phyloP scores from a whole-genome alignment of 2,113 vertebrate genomes.

The Corythornis cristatus region DNA sequence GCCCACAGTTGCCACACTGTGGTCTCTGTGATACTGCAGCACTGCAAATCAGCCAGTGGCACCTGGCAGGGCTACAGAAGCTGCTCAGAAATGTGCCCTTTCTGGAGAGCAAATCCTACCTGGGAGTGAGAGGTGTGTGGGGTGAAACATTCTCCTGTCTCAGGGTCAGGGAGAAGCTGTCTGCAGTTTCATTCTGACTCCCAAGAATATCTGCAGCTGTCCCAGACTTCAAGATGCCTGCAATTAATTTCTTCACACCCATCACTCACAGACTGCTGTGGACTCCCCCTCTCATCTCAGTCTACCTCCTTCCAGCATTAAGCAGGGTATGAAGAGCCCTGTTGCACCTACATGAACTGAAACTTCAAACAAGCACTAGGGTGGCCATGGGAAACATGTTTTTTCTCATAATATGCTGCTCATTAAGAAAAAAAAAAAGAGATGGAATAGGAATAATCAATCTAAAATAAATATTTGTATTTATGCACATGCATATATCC shows the following conservation, averaged over 20 bases:
- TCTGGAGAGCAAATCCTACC: not conserved
- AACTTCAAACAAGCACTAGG: not conserved
- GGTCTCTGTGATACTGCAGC: slow-evolving; percentile 48
- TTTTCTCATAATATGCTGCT: not conserved
- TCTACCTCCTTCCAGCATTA: not conserved
- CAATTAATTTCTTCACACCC: not conserved
- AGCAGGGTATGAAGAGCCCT: not conserved
- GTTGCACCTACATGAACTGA: not conserved
- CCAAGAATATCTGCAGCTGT: not conserved
- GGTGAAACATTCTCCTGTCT: not conserved
- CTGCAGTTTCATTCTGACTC: not conserved
- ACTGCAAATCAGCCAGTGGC: not conserved
- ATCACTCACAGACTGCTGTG: not conserved
- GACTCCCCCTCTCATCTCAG: not conserved
- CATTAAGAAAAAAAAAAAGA: not conserved
- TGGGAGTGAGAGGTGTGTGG: not conserved
- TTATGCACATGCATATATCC: not conserved
- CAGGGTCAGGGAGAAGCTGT: not conserved
- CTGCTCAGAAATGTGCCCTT: not conserved
- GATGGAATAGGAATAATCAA: not conserved
- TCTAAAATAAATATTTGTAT: not conserved
- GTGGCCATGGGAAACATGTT: not conserved
- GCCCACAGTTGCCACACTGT: slow-evolving; percentile 59
- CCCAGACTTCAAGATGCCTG: not conserved
- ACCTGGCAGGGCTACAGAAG: not conserved